phyloP scores from a whole-genome alignment of 2,888 invertebrate species.

The Chloromyia formosa region DNA sequence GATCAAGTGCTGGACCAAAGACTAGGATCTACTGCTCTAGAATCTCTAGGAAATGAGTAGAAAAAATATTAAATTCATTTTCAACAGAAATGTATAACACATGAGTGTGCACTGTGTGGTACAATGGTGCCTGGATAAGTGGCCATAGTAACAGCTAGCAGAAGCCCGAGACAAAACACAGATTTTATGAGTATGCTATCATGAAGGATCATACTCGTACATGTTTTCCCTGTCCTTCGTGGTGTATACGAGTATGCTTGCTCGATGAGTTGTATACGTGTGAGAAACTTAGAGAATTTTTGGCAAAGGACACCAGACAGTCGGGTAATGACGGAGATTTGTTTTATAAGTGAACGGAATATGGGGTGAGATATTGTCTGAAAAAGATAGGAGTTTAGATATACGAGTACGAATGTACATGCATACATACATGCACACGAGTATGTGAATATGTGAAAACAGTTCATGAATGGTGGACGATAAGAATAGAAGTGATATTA shows the following conservation, averaged over 20 bases:
- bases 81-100: background rate
- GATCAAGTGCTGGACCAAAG: background rate
- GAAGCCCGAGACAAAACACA: conserved; percentile 36
- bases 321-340: conserved; percentile 28
- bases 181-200: conserved; percentile 34
- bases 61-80: background rate
- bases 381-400: background rate
- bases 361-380: background rate
- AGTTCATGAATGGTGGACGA: background rate
- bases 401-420: too few species aligned
- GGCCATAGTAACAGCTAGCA: conserved; percentile 28
- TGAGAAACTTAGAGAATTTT: conserved; percentile 14
- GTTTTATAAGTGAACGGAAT: conserved; percentile 13
- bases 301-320: conserved; percentile 15
- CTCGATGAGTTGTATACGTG: background rate
- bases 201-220: conserved; percentile 24
- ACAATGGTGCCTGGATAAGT: conserved; percentile 29
- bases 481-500: conserved; percentile 27
- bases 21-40: background rate
- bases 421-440: background rate
- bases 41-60: background rate
- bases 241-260: background rate
- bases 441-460: too few species aligned
- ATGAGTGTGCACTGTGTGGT: background rate
- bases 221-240: background rate